These are phyloP conservation scores for Drosophila ezoana DNA, from an alignment of 2,888 invertebrate genomes.

Conservation along the genomic window DNA sequence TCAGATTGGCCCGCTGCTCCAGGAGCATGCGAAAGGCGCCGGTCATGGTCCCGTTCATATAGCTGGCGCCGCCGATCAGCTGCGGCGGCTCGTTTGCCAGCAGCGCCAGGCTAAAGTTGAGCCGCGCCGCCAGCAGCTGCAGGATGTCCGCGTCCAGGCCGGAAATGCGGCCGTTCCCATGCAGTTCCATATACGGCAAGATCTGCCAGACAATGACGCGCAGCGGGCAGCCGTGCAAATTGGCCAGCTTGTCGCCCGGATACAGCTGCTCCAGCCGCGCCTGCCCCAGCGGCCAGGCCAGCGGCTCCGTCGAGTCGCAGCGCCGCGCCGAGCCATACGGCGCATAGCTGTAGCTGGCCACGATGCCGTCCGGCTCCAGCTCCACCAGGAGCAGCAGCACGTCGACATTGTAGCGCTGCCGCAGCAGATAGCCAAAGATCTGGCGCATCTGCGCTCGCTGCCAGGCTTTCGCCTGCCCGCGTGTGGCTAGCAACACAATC, in stretches of 20 bases:
- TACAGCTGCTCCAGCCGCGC: slow-evolving; percentile 30
- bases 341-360: slow-evolving; percentile 37
- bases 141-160: slow-evolving; percentile 61
- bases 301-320: slow-evolving; percentile 38
- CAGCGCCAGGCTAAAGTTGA: slow-evolving; percentile 58
- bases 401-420: slow-evolving; percentile 50
- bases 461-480: background rate
- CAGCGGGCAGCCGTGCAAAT: slow-evolving; percentile 75
- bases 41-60: slow-evolving; percentile 54
- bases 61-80: slow-evolving; percentile 49
- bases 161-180: slow-evolving; percentile 8
- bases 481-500: slow-evolving; percentile 33
- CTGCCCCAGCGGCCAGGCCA: slow-evolving; percentile 3
- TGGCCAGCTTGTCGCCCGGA: slow-evolving; percentile 50
- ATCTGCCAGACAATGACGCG: slow-evolving; percentile 59
- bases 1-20: slow-evolving; percentile 52
- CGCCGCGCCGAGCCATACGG: slow-evolving; percentile 31
- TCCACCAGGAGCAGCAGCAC: slow-evolving; percentile 41
- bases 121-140: slow-evolving; percentile 36
- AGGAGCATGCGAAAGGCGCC: slow-evolving; percentile 59
- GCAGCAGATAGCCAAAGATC: slow-evolving; percentile 55
- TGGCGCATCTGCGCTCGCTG: slow-evolving; percentile 29
- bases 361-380: background rate
- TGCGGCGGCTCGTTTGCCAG: slow-evolving; percentile 54
- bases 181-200: slow-evolving; percentile 54